Percentiles rank a stretch among this genome's conserved stretches.
Evolutionary conservation across 2,888 invertebrate genomes (phyloP).

Genomic region (Tuberolachnus salignus): DNA sequence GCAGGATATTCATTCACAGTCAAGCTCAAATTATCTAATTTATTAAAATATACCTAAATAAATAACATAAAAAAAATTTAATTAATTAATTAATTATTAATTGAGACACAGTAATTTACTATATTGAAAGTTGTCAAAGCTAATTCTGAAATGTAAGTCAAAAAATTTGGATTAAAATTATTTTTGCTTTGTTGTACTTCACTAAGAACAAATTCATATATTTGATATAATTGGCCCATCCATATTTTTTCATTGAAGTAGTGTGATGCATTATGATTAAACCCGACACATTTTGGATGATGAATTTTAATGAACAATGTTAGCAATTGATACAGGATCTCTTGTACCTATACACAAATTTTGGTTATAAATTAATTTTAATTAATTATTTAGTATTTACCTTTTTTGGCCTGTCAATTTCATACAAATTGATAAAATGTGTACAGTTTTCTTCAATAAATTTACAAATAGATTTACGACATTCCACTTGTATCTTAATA

Average conservation of each 20-base stretch:
- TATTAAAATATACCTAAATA: constrained; percentile 41
- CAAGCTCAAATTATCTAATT: not conserved
- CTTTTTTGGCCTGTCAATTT: constrained; percentile 35
- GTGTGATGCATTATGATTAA: constrained; percentile 32
- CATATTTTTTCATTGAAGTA: constrained; percentile 14
- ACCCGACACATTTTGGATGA: constrained; percentile 34
- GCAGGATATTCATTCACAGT: not conserved
- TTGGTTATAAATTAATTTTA: constrained; percentile 11
- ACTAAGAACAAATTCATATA: constrained; percentile 43
- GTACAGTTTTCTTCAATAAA: constrained; percentile 44
- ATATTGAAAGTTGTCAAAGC: constrained; percentile 33
- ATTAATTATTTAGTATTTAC: not conserved
- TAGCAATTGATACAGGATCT: constrained; percentile 27
- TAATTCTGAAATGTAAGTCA: constrained; percentile 25
- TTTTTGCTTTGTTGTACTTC: constrained; percentile 44
- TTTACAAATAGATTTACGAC: constrained; percentile 30
- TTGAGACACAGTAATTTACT: constrained; percentile 26
- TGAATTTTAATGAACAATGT: constrained; percentile 45
- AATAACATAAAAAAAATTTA: not conserved
- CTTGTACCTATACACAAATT: constrained; percentile 35
- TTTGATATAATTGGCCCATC: constrained; percentile 27
- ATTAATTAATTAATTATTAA: not conserved
- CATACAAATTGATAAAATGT: constrained; percentile 40
- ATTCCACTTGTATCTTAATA: constrained; percentile 35
- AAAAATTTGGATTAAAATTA: constrained; percentile 33